phyloP scores from a whole-genome alignment of 1,140 invertebrate genomes.

The Thereuonema tuberculata region DNA sequence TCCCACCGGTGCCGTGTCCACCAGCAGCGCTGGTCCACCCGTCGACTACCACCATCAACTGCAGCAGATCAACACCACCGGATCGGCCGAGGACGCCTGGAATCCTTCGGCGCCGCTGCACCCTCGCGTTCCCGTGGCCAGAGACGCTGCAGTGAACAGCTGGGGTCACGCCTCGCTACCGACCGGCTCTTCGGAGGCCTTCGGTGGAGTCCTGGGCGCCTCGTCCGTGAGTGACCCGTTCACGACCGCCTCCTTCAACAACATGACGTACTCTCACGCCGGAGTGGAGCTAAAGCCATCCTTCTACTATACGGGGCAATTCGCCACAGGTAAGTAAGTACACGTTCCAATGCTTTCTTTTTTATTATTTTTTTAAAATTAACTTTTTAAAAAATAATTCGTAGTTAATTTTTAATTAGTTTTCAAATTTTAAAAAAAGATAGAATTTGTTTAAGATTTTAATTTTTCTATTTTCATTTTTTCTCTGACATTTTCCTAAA shows the following conservation, averaged over 20 bases:
- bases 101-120: background rate
- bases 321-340: constrained; percentile 4
- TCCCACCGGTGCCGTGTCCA: background rate
- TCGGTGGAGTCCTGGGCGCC: background rate
- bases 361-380: too few species aligned
- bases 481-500: too few species aligned
- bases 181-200: background rate
- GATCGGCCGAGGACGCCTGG: background rate
- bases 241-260: background rate
- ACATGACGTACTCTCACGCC: background rate
- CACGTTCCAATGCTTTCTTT: background rate
- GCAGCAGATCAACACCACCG: background rate
- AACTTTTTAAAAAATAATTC: constrained; percentile 6
- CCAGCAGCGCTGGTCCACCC: background rate
- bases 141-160: background rate
- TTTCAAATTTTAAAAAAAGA: background rate
- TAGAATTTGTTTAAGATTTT: too few species aligned
- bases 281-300: constrained; percentile 2
- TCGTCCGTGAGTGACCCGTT: background rate
- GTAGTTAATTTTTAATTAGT: constrained; percentile 7
- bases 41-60: constrained; percentile 3
- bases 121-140: background rate
- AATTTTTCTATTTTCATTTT: too few species aligned
- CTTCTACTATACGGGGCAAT: constrained; percentile 9
- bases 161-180: background rate